These are phyloP conservation scores for Todiramphus chloris DNA, from an alignment of 2,113 vertebrate species.

Conservation along the genomic window DNA sequence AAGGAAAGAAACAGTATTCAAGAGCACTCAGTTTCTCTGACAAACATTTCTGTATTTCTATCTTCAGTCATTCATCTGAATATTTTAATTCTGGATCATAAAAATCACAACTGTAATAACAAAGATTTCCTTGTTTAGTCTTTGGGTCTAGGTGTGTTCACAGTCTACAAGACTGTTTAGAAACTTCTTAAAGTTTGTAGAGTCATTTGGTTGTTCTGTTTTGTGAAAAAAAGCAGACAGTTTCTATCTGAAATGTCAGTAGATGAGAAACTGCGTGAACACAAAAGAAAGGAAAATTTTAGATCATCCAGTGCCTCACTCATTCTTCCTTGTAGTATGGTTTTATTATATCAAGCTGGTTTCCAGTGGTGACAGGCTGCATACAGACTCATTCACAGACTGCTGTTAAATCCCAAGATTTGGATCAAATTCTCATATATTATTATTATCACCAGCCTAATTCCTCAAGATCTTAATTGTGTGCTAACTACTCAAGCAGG, in stretches of 20 bases:
- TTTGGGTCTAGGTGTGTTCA: background rate
- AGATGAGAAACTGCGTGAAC: background rate
- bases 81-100: background rate
- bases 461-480: constrained; percentile 49
- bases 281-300: background rate
- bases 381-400: background rate
- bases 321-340: background rate
- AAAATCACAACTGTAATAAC: background rate
- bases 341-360: background rate
- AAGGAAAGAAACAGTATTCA: background rate
- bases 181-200: background rate
- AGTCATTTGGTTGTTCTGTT: background rate
- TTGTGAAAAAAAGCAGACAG: background rate
- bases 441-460: constrained; percentile 1
- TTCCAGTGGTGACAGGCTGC: background rate
- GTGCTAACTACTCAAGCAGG: constrained; percentile 37
- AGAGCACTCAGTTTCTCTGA: background rate
- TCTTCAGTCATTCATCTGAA: background rate
- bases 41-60: background rate
- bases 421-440: constrained; percentile 12
- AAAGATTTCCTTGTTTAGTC: background rate
- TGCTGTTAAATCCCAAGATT: constrained; percentile 31
- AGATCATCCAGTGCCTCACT: background rate
- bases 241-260: background rate
- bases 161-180: background rate